Evolutionary conservation across 2,888 invertebrate species (phyloP).

Genomic region (Oxycera nigricornis): DNA sequence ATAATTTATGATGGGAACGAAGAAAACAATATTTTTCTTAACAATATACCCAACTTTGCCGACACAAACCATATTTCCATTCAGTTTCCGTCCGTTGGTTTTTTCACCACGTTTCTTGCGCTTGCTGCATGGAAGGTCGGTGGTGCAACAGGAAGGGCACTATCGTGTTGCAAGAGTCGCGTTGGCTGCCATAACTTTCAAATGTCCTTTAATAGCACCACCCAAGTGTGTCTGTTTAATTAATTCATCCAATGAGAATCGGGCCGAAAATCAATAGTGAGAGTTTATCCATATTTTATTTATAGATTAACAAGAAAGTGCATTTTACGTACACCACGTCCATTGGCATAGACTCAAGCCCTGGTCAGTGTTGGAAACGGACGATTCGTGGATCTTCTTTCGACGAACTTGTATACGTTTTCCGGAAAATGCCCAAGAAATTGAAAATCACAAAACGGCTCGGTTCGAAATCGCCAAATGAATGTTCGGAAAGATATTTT

Average conservation of each 20-base stretch:
- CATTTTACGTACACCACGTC: background rate
- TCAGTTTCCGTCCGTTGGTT: background rate
- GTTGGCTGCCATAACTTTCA: background rate
- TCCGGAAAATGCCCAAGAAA: background rate
- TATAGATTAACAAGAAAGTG: background rate
- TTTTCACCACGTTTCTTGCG: background rate
- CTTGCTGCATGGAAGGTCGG: too few relatives aligned
- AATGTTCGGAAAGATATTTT: constrained; percentile 46
- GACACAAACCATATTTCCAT: background rate
- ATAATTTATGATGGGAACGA: background rate
- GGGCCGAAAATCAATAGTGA: too few relatives aligned
- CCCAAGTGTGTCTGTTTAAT: too few relatives aligned
- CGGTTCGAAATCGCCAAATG: background rate
- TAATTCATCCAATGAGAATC: too few relatives aligned
- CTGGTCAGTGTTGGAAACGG: too few relatives aligned
- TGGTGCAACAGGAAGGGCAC: background rate
- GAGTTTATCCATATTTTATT: background rate
- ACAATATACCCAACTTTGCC: background rate
- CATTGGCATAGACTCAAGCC: too few relatives aligned
- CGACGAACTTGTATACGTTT: too few relatives aligned
- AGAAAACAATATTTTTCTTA: background rate
- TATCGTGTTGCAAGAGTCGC: background rate
- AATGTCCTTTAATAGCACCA: background rate
- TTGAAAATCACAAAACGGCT: constrained; percentile 17
- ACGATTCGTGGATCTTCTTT: too few relatives aligned